Base-by-base conservation (phyloP, 2,797 vertebrate genomes). In the Pogoniulus pusillus region DNA sequence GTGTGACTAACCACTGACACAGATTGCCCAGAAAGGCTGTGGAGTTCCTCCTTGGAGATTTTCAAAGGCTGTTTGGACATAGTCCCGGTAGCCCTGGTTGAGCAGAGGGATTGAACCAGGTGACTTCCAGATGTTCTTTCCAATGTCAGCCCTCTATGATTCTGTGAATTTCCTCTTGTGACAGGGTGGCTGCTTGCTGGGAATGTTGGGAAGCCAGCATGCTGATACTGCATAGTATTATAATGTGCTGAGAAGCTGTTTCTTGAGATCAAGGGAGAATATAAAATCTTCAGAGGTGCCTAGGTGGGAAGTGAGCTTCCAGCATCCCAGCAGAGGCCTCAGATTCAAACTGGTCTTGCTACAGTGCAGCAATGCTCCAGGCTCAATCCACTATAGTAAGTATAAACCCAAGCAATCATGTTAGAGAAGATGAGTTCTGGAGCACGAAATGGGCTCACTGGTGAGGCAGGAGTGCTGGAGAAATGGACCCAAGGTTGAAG, bases 371-470 rank as follows among this genome's bases (percentile, higher is more conserved):
- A 35, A 20, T 1, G 2, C n/a, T 22, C 16, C 9, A 23, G 60
- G 51, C 55, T 58, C 30, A 77, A 4, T 8, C 29, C 1, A 2
- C 43, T 19, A 29, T 34, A 39, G 24, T 30, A 23, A 43, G 51
- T 19, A 66, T 51, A 51, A 88, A 23, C 34, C n/a, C 59, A 66
- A 62, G 22, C 4, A 51, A 3, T 13, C 0, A 1, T 39, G 19
- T 14, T 7, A 27, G 17, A 35, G 39, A 57, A 41, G 60, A 43
- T 1, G 3, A 72, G 26, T 23, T 59, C 43, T 8, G 6, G 9
- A 0, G 0, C 20, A 11, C 20, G 29, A 15, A 20, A 0, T 1
- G 1, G 13, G 35, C 71, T 77, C 1, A 0, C 16, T 0, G 0
- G 12, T 3, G 8, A 51, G 60, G 35, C n/a, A 23, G 54, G 60